phyloP scores from a whole-genome alignment of 2,888 invertebrate genomes.

The Cryptus armator region DNA sequence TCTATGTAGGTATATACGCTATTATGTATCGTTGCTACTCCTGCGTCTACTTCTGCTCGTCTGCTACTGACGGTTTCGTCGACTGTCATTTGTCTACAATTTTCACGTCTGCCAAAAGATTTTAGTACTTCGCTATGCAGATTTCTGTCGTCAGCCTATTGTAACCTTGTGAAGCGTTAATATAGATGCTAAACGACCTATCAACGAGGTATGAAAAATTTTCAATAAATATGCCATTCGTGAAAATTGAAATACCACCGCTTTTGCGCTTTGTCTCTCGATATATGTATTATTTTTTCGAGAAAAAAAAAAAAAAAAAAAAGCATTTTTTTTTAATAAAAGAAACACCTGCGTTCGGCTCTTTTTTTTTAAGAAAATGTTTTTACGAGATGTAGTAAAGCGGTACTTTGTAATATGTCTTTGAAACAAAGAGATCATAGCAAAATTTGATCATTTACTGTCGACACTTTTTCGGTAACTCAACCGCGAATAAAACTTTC shows the following conservation, averaged over 20 bases:
- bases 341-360: too few species aligned
- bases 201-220: neutral
- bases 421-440: too few species aligned
- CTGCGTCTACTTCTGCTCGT: neutral
- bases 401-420: too few species aligned
- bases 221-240: neutral
- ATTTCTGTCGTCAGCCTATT: neutral
- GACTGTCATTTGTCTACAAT: neutral
- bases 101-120: neutral
- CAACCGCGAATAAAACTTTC: too few species aligned
- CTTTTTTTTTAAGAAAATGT: too few species aligned
- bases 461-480: too few species aligned
- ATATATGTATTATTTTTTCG: too few species aligned
- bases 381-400: too few species aligned
- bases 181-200: neutral
- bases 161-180: neutral
- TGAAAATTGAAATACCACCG: neutral
- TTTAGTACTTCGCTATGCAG: neutral
- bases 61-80: conserved; percentile 13
- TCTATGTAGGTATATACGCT: conserved; percentile 17
- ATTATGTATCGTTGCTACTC: conserved; percentile 20
- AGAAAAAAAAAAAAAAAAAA: too few species aligned
- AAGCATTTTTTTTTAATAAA: too few species aligned
- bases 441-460: too few species aligned
- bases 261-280: too few species aligned